A percentile compares a stretch with the other conserved stretches of the same genome.
Conservation (phyloP, 2,797 vertebrate genomes). For the Parambassis ranga region DNA sequence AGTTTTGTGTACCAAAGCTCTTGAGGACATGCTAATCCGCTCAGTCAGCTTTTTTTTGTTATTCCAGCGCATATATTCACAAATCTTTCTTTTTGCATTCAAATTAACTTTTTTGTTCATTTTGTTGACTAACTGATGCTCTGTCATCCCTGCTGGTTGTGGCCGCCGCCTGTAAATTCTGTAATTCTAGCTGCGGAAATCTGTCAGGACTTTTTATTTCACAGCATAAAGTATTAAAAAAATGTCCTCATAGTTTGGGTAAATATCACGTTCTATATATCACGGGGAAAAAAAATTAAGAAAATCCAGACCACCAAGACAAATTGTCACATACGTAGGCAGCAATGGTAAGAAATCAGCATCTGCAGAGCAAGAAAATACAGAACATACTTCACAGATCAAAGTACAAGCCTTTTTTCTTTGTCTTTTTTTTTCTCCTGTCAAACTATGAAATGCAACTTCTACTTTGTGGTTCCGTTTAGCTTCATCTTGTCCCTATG, state of each 20-base stretch:
- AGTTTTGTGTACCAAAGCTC: constrained; percentile 50
- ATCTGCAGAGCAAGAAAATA: constrained; percentile 73
- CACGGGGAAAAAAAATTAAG: constrained; percentile 57
- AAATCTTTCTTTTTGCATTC: background rate
- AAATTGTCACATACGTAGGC: constrained; percentile 66
- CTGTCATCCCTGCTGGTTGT: background rate
- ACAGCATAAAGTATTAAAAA: constrained; percentile 46
- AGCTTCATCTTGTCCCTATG: constrained; percentile 44
- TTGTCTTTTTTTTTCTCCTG: constrained; percentile 29
- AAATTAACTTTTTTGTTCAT: no score
- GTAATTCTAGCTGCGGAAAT: no score
- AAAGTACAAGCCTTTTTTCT: constrained; percentile 69
- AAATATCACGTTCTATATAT: constrained; percentile 63
- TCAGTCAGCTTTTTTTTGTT: constrained; percentile 35
- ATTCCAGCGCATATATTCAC: background rate
- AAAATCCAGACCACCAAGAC: constrained; percentile 62
- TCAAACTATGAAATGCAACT: constrained; percentile 64
- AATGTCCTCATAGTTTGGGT: no score
- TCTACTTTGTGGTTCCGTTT: constrained; percentile 39
- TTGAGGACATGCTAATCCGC: constrained; percentile 51
- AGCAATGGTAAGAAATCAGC: constrained; percentile 79
- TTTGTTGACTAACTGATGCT: no score
- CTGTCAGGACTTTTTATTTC: constrained; percentile 42
- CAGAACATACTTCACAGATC: constrained; percentile 64
- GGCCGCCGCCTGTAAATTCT: no score